A percentile compares a stretch with the other conserved stretches of the same genome.
phyloP scores from a whole-genome alignment of 2,888 invertebrate genomes.

The Spilosoma lubricipeda region DNA sequence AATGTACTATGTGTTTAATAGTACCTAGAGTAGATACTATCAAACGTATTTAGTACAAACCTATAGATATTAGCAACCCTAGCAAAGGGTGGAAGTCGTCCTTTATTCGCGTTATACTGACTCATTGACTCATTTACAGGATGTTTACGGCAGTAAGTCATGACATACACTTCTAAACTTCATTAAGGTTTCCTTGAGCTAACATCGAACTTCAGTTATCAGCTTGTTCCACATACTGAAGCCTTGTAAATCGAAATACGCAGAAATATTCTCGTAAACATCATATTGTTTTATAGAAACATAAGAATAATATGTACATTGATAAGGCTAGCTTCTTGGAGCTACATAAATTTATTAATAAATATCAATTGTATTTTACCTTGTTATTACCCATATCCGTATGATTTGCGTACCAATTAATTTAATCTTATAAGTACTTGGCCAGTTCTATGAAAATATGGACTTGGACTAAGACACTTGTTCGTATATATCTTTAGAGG shows the following conservation, averaged over 20 bases:
- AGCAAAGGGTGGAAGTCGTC: conserved; percentile 28
- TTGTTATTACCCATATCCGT: not conserved
- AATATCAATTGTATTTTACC: not conserved
- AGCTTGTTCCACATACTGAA: conserved; percentile 34
- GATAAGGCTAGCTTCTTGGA: conserved; percentile 3
- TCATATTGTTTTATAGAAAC: conserved; percentile 2
- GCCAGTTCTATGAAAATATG: not conserved
- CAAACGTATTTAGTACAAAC: not conserved
- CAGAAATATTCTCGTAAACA: conserved; percentile 31
- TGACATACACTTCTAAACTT: conserved; percentile 18
- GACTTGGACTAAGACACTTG: not conserved
- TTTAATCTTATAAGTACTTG: not conserved
- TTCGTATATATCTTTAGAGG: no score
- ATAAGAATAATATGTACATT: not conserved
- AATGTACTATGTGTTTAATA: no score
- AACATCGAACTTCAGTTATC: conserved; percentile 33
- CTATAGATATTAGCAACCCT: conserved; percentile 30
- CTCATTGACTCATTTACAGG: conserved; percentile 45
- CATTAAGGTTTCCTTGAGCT: conserved; percentile 37
- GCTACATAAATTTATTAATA: not conserved
- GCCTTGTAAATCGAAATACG: conserved; percentile 27
- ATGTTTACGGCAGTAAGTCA: conserved; percentile 10
- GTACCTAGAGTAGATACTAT: no score
- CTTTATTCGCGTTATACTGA: conserved; percentile 42
- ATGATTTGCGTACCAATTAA: not conserved